Percentiles rank a stretch among this genome's conserved stretches.
phyloP scores from a whole-genome alignment of 23 tunicate species.

The Ascidia mentula region DNA sequence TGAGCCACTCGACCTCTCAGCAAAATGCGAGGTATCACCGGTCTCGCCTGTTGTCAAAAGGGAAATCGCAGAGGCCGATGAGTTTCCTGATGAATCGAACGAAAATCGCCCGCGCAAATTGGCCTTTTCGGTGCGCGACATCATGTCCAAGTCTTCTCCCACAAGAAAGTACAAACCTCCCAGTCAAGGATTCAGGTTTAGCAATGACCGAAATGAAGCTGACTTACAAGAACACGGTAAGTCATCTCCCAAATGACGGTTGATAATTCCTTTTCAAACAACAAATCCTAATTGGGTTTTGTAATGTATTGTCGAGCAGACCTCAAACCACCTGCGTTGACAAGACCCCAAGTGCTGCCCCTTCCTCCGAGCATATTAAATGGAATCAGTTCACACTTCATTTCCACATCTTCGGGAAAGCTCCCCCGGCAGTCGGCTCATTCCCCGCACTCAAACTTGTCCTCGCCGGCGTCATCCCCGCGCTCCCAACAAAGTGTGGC shows the following conservation, averaged over 20 bases:
- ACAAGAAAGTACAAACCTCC: neutral
- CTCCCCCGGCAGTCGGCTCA: neutral
- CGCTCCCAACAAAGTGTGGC: conserved; percentile 23
- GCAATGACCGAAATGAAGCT: neutral
- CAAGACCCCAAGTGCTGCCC: neutral
- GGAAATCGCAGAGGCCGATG: neutral
- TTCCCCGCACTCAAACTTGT: conserved; percentile 1
- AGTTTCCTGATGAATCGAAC: neutral
- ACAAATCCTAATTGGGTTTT: neutral
- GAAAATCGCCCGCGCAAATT: neutral
- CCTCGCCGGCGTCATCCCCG: conserved; percentile 22
- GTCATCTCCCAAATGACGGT: neutral
- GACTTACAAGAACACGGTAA: neutral
- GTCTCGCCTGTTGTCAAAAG: neutral
- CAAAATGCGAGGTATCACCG: neutral
- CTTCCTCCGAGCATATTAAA: neutral
- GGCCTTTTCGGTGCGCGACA: conserved; percentile 27
- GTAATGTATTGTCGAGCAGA: neutral
- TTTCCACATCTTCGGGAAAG: neutral
- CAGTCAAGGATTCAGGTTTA: neutral
- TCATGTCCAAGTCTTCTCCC: conserved; percentile 16
- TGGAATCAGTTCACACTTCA: neutral
- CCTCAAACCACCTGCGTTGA: neutral
- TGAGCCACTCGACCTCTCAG: neutral
- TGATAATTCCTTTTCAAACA: neutral